Evolutionary conservation across 1,140 invertebrate species (phyloP), one percentile per base, ranked within the genome.

Genomic region (Dreissena polymorpha): DNA sequence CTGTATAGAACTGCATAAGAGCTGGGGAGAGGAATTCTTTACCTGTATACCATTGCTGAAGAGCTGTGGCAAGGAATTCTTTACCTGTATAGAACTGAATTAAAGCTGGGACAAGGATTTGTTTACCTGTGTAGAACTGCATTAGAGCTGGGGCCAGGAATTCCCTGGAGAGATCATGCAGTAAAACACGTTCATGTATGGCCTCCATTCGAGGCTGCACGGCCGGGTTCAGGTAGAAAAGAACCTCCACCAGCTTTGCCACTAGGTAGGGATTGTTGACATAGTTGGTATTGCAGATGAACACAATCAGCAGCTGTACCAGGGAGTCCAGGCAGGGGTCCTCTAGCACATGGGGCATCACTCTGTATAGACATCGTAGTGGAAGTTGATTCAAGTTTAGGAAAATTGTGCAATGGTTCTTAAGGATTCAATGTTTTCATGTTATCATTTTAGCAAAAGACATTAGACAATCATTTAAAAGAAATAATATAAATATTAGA

Each of bases 191-290:
- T 49, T 94, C 92, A 81, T 95, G 94, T 6, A 96, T 90, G 16
- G 91, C 92, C 70, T 95, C 94, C 73, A 95, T 94, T 81, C 95
- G 94, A 14, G 96, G 94, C 92, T 96, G 96, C 64, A 98, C 94
- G 68, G 95, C 95, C 0, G 98, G 96, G 91, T 97, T 97, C 84
- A 99, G 96, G 16, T 98, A 96, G 93, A 98, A 99, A 49, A 99
- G 93, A 6, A 99, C 97, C 94, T 99, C 98, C 18, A 99, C 94
- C 69, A 94, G 87, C 85, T 99, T 99, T 70, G 98, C 97, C 68
- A 97, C 96, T 60, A 99, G 94, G 92, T 99, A 99, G 0, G 98
- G 98, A 94, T 99, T 99, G 91, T 96, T 96, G 88, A 99, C 96
- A 90, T 96, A 96, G 89, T 97, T 95, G 25, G 97, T 96, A 75